Evolutionary conservation across 2,797 vertebrate genomes (phyloP).

Genomic region (Erethizon dorsatum): DNA sequence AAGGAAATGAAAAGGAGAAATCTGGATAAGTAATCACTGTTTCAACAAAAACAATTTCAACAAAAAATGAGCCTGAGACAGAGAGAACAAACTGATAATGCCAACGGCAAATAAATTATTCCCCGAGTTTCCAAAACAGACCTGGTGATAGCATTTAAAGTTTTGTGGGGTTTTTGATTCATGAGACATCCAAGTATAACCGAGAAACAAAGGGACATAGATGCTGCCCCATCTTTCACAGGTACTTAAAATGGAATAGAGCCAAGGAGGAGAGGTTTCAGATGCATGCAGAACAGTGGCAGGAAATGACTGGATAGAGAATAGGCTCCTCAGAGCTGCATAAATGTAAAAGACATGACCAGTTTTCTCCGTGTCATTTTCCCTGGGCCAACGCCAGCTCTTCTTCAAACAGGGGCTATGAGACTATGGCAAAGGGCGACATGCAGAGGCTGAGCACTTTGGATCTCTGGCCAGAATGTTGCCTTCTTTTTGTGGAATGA

Average conservation of each 20-base stretch:
- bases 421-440: neutral
- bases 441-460: neutral
- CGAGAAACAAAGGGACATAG: neutral
- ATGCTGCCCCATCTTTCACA: neutral
- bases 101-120: constrained; percentile 84
- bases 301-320: neutral
- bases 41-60: constrained; percentile 86
- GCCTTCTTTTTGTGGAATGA: neutral
- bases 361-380: neutral
- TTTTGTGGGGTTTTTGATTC: constrained; percentile 73
- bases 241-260: neutral
- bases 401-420: neutral
- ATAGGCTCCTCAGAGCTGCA: neutral
- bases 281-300: neutral
- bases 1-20: constrained; percentile 89
- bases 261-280: neutral
- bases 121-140: constrained; percentile 78
- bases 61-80: constrained; percentile 82
- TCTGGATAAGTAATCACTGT: constrained; percentile 86
- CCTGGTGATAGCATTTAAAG: constrained; percentile 69
- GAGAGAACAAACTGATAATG: constrained; percentile 78
- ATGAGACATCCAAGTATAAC: constrained; percentile 12
- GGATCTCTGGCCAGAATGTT: too few species aligned
- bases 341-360: neutral
- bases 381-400: neutral